phyloP scores from a whole-genome alignment of 2,888 invertebrate genomes.

The Germaria angustata region DNA sequence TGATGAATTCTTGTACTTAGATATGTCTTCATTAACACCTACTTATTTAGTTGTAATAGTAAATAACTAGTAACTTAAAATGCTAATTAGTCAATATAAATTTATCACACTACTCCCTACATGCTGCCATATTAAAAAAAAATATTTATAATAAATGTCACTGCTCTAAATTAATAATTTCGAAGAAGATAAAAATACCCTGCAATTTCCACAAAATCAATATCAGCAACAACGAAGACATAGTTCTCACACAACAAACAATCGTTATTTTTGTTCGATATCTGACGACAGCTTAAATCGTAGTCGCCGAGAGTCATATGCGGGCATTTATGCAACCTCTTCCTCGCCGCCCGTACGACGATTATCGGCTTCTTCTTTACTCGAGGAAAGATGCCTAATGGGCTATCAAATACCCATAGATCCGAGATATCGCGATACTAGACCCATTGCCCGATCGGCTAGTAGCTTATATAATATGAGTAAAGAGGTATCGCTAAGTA shows the following conservation, averaged over 20 bases:
- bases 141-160: slow-evolving; percentile 36
- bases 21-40: slow-evolving; percentile 54
- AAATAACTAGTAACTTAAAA: slow-evolving; percentile 61
- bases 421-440: slow-evolving; percentile 79
- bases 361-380: slow-evolving; percentile 77
- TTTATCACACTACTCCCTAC: slow-evolving; percentile 69
- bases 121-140: slow-evolving; percentile 71
- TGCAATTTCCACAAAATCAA: slow-evolving; percentile 68
- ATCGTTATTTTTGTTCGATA: slow-evolving; percentile 75
- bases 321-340: slow-evolving; percentile 70
- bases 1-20: slow-evolving; percentile 35
- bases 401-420: slow-evolving; percentile 79
- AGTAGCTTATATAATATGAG: slow-evolving; percentile 73
- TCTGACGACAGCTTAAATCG: slow-evolving; percentile 79
- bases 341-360: slow-evolving; percentile 74
- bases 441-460: slow-evolving; percentile 78
- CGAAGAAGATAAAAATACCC: slow-evolving; percentile 57
- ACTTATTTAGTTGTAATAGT: slow-evolving; percentile 52
- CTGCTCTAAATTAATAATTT: slow-evolving; percentile 48
- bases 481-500: slow-evolving; percentile 60
- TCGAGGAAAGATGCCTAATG: slow-evolving; percentile 77
- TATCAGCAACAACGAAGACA: slow-evolving; percentile 68
- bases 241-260: slow-evolving; percentile 57
- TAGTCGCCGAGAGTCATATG: slow-evolving; percentile 74
- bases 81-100: slow-evolving; percentile 71